Evolutionary conservation across 2,113 vertebrate species (phyloP), one percentile per base, ranked within the genome.

Genomic region (Australoheros scitulus): DNA sequence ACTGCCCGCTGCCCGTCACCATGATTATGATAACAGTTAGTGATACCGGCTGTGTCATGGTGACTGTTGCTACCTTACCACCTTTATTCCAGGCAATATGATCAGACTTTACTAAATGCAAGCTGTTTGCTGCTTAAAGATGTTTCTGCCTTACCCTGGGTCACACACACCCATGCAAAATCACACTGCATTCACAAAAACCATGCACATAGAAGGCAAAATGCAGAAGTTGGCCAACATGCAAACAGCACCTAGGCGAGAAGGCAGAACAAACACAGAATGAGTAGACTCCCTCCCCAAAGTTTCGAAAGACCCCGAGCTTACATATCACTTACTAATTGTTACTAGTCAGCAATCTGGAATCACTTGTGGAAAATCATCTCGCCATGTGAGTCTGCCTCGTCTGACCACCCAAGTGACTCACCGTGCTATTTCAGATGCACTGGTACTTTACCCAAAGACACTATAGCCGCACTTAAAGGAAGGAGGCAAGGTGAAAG

Each of bases 351-450:
- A 91, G 84, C 87, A 36, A 83, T 70, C 78, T 88, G 89, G 81
- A 90, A 65, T 3, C 74, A 82, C 80, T 83, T 47, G 79, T 85
- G 93, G 89, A 92, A 93, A 94, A 83, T 87, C 79, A 63, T 81
- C 74, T 72, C 15, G 34, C 63, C 75, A 78, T 87, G 87, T 79
- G 65, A 89, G 75, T 82, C 65, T 2, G 72, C 70, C 59, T 76
- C 81, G 63, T 24, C 74, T 90, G 92, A 88, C 91, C 88, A 89
- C 82, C 90, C 86, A 85, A 85, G 86, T 94, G 93, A 94, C 83
- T 94, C 92, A 92, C 64, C n/a, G 56, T 80, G 82, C 88, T 88
- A 90, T 94, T 94, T 92, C 47, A 80, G 83, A 75, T 68, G 77
- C 77, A 63, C 61, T 65, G 36, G 72, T 59, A 20, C 80, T 81